Evolutionary conservation across 1,140 invertebrate genomes (phyloP), one percentile per base, ranked within the genome.

Genomic region (Phenacoccus solenopsis): DNA sequence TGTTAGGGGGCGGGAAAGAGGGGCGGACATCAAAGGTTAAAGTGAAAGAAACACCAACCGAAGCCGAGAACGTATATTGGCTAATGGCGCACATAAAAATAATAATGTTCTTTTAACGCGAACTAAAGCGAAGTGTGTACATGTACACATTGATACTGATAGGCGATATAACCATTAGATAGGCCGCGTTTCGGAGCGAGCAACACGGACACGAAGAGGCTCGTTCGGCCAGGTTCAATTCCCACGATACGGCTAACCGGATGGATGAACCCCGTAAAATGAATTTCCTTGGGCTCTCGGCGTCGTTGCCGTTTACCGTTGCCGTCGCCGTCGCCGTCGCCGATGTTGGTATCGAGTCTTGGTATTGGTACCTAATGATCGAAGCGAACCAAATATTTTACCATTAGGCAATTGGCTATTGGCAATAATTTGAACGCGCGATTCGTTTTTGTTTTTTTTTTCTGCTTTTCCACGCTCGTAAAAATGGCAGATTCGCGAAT

Each of bases 51-150:
- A 59, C 4, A 59, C 16, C 4, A 59, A 22, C 16, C 22, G 16
- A 64, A 64, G 16, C 9, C 9, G 32, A 38, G n/a, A 38, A 10
- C 21, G 25, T 64, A 64, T 64, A 64, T 64, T 64, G 59, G 59
- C 59, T 64, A 64, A 64, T 64, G 59, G 59, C 59, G 59, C 59
- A 64, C 59, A 64, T 64, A 64, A 64, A 64, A 64, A 64, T 64
- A 64, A 64, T 64, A 64, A 64, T 64, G 59, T 64, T 64, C 59
- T 64, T 64, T 64, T 64, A 64, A 64, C 59, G 59, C 25, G 25
- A 22, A 64, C 22, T 20, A 16, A 27, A 22, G 59, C 59, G 22
- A 64, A 64, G 59, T 64, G 22, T 64, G 59, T 64, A 27, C 59
- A 27, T 64, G 59, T 64, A 64, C 25, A 64, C 25, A 64, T n/a